Conservation (phyloP, 2,797 vertebrate species). For the Luscinia luscinia region DNA sequence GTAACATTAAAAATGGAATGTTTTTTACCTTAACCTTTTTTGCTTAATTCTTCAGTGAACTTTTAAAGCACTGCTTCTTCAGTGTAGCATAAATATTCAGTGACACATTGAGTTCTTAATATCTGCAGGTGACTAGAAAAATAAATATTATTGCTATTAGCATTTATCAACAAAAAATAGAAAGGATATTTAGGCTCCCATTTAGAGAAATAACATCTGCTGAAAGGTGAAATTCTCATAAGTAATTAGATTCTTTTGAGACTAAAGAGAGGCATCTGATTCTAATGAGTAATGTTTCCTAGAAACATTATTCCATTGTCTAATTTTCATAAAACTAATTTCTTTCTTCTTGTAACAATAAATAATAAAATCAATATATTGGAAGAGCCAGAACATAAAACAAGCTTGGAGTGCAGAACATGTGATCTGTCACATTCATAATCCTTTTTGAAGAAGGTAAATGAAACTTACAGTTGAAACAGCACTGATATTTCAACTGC, state of each 20-base stretch:
- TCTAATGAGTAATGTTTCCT: background rate
- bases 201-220: background rate
- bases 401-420: background rate
- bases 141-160: background rate
- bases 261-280: background rate
- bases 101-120: background rate
- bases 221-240: background rate
- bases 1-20: background rate
- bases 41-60: background rate
- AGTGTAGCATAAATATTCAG: background rate
- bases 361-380: background rate
- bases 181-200: background rate
- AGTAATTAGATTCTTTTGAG: background rate
- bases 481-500: background rate
- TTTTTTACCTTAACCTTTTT: background rate
- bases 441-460: background rate
- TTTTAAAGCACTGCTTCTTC: background rate
- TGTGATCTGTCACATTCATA: background rate
- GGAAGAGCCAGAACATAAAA: background rate
- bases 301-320: background rate
- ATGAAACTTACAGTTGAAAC: background rate
- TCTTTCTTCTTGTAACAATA: background rate
- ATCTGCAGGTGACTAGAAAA: background rate
- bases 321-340: background rate
- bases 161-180: background rate